Percentiles rank a stretch among this genome's conserved stretches.
These are phyloP conservation scores for Holcopasites calliopsidis DNA, from an alignment of 1,140 invertebrate species.

Conservation along the genomic window DNA sequence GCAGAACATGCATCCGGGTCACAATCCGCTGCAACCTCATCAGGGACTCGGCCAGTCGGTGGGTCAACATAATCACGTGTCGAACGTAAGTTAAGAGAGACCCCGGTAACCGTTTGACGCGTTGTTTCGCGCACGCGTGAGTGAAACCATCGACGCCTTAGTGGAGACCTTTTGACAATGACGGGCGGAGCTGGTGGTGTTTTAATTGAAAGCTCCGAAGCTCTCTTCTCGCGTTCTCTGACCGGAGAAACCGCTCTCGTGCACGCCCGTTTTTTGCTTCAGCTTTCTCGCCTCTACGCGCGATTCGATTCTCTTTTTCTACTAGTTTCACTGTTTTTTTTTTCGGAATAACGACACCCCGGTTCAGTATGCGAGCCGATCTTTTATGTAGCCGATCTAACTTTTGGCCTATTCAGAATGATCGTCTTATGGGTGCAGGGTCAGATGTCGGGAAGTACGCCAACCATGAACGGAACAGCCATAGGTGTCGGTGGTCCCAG, in stretches of 20 bases:
- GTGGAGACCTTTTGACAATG: neutral
- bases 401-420: neutral
- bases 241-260: neutral
- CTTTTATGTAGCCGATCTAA: too few relatives aligned
- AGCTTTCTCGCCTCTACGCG: too few relatives aligned
- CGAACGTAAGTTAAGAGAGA: constrained; percentile 72
- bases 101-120: neutral
- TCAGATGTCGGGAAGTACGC: constrained; percentile 73
- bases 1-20: constrained; percentile 71
- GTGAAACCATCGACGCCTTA: constrained; percentile 1
- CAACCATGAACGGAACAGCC: constrained; percentile 74
- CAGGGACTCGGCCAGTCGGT: constrained; percentile 73
- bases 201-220: constrained; percentile 21
- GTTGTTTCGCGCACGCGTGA: neutral
- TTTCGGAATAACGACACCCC: too few relatives aligned
- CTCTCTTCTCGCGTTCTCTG: neutral
- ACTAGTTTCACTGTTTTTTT: neutral
- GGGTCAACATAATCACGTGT: constrained; percentile 75
- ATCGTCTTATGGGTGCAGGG: constrained; percentile 68
- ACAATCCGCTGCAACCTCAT: constrained; percentile 73
- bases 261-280: neutral
- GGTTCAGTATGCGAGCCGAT: too few relatives aligned
- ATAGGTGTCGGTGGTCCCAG: constrained; percentile 72
- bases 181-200: neutral
- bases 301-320: too few relatives aligned